These are phyloP conservation scores for Pteria penguin DNA, from an alignment of 2,888 invertebrate species.

Conservation along the genomic window DNA sequence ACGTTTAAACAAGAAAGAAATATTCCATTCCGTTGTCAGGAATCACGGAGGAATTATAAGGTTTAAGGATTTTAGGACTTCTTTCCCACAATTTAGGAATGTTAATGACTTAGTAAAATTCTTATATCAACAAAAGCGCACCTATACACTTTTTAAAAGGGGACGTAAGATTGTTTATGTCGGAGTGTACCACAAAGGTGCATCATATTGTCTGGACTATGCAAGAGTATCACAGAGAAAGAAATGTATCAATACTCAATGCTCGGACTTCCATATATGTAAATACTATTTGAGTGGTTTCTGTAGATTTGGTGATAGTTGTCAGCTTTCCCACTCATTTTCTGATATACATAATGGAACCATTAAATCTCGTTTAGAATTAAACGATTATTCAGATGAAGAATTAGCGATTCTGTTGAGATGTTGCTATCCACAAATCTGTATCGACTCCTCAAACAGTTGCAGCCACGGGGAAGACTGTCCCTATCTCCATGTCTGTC, in stretches of 20 bases:
- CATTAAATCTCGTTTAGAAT: constrained; percentile 3
- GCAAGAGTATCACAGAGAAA: background rate
- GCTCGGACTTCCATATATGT: constrained; percentile 49
- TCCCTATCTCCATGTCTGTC: constrained; percentile 27
- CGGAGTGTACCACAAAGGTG: background rate
- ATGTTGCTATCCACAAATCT: constrained; percentile 18
- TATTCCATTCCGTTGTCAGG: background rate
- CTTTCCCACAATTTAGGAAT: background rate
- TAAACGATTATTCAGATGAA: constrained; percentile 9
- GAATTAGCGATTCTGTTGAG: constrained; percentile 10
- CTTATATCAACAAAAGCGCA: background rate
- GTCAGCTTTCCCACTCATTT: constrained; percentile 24
- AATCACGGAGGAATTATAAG: background rate
- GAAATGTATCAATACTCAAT: constrained; percentile 28
- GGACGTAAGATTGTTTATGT: background rate
- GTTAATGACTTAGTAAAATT: background rate
- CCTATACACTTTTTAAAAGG: background rate
- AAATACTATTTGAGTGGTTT: constrained; percentile 44
- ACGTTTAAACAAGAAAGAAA: background rate
- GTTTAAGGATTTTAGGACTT: background rate
- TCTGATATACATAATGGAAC: background rate
- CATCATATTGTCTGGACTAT: background rate
- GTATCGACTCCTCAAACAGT: background rate
- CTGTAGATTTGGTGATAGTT: constrained; percentile 34
- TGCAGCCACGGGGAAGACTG: background rate